A percentile compares a stretch with the other conserved stretches of the same genome.
Evolutionary conservation across 2,888 invertebrate species (phyloP).

Genomic region (Petrolisthes cinctipes): DNA sequence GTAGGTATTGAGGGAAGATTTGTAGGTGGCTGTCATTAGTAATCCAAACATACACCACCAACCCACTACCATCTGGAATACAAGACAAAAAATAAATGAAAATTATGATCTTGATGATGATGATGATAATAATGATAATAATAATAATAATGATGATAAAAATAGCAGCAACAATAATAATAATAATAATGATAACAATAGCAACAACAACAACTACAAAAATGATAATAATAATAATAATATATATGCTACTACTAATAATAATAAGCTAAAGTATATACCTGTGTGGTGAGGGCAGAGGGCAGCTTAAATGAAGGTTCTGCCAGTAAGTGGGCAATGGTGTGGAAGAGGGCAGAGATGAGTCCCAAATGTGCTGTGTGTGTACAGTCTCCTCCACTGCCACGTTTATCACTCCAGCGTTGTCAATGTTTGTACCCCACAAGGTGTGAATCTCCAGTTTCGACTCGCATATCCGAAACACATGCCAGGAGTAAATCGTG

Average conservation of each 20-base stretch:
- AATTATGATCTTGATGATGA: not conserved
- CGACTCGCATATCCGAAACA: too few relatives aligned
- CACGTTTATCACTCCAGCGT: too few relatives aligned
- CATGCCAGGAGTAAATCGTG: too few relatives aligned
- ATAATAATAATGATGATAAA: too few relatives aligned
- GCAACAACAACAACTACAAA: too few relatives aligned
- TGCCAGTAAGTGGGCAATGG: constrained; percentile 18
- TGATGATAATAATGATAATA: too few relatives aligned
- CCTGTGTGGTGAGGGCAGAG: constrained; percentile 18
- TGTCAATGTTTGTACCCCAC: too few relatives aligned
- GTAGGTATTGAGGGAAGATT: constrained; percentile 23
- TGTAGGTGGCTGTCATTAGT: constrained; percentile 3
- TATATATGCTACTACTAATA: not conserved
- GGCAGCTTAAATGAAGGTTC: constrained; percentile 29
- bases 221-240: not conserved
- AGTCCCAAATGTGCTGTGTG: too few relatives aligned
- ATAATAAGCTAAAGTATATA: not conserved
- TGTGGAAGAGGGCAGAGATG: constrained; percentile 11
- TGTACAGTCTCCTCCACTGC: too few relatives aligned
- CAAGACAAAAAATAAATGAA: not conserved
- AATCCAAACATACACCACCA: constrained; percentile 26
- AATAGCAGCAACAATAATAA: too few relatives aligned
- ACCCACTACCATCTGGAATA: constrained; percentile 31
- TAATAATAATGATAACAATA: too few relatives aligned
- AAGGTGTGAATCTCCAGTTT: too few relatives aligned